Evolutionary conservation across 2,888 invertebrate genomes (phyloP).

Genomic region (Mylabris sibirica): DNA sequence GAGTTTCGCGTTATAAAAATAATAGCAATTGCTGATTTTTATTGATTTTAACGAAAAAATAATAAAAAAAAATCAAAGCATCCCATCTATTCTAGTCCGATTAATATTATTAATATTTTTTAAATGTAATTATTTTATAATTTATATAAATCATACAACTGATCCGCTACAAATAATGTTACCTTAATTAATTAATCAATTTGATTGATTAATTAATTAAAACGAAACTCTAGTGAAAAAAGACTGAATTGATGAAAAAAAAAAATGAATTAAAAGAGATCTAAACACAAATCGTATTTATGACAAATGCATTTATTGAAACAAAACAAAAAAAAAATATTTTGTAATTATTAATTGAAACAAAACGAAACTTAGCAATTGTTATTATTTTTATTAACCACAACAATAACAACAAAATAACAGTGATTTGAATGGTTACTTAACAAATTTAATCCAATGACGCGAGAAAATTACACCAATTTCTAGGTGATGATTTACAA

Average conservation of each 20-base stretch:
- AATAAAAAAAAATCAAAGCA: conserved; percentile 11
- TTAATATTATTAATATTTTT: conserved; percentile 10
- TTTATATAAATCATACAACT: conserved; percentile 25
- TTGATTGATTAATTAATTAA: background rate
- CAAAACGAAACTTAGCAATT: background rate
- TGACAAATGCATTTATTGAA: conserved; percentile 29
- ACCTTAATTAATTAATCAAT: conserved; percentile 25
- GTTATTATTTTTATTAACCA: conserved; percentile 18
- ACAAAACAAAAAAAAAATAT: too few species aligned
- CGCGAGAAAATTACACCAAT: background rate
- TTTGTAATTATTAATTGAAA: background rate
- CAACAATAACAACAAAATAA: conserved; percentile 22
- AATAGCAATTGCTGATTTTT: conserved; percentile 27
- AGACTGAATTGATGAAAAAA: conserved; percentile 45
- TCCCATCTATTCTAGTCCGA: conserved; percentile 30
- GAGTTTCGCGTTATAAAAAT: background rate
- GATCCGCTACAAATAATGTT: conserved; percentile 21
- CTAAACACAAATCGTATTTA: conserved; percentile 14
- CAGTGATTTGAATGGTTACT: conserved; percentile 4
- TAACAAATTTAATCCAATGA: background rate
- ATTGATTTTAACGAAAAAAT: conserved; percentile 19
- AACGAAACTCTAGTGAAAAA: conserved; percentile 42
- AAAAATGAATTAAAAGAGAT: conserved; percentile 2
- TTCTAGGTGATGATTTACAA: background rate
- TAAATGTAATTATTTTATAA: conserved; percentile 23